phyloP scores from a whole-genome alignment of 2,113 vertebrate species.

The Grammomys dolichurus region DNA sequence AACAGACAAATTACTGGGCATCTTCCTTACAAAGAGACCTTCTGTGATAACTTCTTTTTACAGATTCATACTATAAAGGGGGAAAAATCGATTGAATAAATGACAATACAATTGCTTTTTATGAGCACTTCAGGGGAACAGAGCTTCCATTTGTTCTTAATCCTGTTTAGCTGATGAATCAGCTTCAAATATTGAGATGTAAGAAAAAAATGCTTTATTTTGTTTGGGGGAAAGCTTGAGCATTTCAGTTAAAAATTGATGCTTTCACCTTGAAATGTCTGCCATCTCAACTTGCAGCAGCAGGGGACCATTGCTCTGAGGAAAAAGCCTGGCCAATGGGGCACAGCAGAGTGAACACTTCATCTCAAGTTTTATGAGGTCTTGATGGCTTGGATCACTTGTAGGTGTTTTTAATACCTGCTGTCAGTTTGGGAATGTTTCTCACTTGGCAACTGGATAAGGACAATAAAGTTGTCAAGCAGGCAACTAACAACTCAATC shows the following conservation, averaged over 20 bases:
- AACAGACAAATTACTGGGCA: background rate
- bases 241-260: slow-evolving; percentile 51
- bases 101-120: background rate
- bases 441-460: slow-evolving; percentile 67
- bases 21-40: slow-evolving; percentile 33
- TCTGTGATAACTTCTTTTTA: background rate
- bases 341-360: slow-evolving; percentile 22
- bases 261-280: slow-evolving; percentile 60
- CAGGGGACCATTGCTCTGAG: background rate
- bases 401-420: slow-evolving; percentile 73
- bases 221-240: background rate
- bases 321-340: background rate
- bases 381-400: slow-evolving; percentile 65
- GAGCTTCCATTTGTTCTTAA: slow-evolving; percentile 47
- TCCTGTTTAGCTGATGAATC: slow-evolving; percentile 36
- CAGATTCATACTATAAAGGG: background rate
- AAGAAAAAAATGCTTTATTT: slow-evolving; percentile 11
- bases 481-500: slow-evolving; percentile 73
- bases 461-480: slow-evolving; percentile 78
- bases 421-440: slow-evolving; percentile 71
- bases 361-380: slow-evolving; percentile 64
- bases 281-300: background rate
- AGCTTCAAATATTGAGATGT: slow-evolving; percentile 21
- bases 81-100: background rate
- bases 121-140: background rate